These are phyloP conservation scores for Esox lucius DNA, from an alignment of 2,797 vertebrate species.

Conservation along the genomic window DNA sequence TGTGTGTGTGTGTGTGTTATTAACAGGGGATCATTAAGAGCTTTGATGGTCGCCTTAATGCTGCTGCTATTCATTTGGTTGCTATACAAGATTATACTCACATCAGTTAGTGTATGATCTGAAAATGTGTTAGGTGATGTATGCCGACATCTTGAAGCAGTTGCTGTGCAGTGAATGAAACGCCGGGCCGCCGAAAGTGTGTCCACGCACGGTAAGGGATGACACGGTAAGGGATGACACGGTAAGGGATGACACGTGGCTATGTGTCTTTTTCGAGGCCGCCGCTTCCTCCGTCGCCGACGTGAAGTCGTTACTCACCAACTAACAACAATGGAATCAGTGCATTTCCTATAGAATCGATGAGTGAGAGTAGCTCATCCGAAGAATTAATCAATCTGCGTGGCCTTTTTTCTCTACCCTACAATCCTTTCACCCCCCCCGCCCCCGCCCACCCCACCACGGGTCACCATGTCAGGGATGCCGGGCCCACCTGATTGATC, in stretches of 20 bases:
- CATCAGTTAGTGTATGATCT: background rate
- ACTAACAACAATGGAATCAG: constrained; percentile 62
- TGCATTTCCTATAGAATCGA: constrained; percentile 68
- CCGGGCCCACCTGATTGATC: constrained; percentile 52
- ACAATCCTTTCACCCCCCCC: background rate
- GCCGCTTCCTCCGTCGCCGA: constrained; percentile 14
- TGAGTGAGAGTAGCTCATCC: constrained; percentile 65
- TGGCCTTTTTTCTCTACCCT: constrained; percentile 18
- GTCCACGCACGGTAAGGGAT: background rate
- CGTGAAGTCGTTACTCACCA: constrained; percentile 53
- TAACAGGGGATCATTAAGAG: background rate
- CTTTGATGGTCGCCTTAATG: background rate
- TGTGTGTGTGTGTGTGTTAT: background rate
- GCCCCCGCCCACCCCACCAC: too few relatives aligned
- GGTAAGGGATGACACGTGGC: background rate
- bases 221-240: background rate
- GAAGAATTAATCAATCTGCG: constrained; percentile 64
- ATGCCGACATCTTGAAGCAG: background rate
- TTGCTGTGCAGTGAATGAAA: background rate
- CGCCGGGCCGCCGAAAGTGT: background rate
- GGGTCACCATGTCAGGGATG: constrained; percentile 19
- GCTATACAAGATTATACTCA: constrained; percentile 1
- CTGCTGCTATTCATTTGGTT: background rate
- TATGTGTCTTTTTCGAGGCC: background rate
- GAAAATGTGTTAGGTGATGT: background rate